Evolutionary conservation across 2,113 vertebrate species (phyloP).

Genomic region (Tringa solitaria): DNA sequence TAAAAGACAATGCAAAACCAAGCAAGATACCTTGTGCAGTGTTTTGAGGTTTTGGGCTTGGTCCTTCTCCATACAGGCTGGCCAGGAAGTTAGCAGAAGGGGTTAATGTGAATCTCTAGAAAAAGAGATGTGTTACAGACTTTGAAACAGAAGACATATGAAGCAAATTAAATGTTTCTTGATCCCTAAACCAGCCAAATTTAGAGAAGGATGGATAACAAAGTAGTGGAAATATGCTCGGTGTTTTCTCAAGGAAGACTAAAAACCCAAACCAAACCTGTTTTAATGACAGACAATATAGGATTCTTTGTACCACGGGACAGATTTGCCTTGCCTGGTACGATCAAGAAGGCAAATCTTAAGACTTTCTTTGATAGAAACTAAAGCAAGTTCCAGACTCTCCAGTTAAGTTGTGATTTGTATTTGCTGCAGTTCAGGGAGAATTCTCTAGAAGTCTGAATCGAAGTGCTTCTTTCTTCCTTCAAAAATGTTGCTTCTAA

Average conservation of each 20-base stretch:
- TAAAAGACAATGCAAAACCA: neutral
- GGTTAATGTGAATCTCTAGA: constrained; percentile 81
- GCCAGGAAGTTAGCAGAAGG: constrained; percentile 69
- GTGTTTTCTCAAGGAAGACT: neutral
- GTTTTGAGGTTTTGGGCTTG: neutral
- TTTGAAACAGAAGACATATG: neutral
- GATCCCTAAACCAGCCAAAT: neutral
- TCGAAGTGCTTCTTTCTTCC: neutral
- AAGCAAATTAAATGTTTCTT: neutral
- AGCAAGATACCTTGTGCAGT: constrained; percentile 48
- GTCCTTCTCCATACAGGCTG: constrained; percentile 35
- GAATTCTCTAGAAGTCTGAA: neutral
- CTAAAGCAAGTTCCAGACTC: neutral
- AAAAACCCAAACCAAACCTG: neutral
- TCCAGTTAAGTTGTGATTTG: neutral
- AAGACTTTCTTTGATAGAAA: neutral
- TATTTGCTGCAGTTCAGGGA: constrained; percentile 1
- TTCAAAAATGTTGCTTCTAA: neutral
- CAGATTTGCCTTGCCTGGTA: constrained; percentile 1
- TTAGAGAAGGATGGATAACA: neutral
- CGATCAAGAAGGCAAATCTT: neutral
- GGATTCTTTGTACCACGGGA: neutral
- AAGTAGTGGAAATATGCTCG: neutral
- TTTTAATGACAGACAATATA: neutral
- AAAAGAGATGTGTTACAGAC: neutral